phyloP scores from a whole-genome alignment of 2,888 invertebrate genomes.

The Tetragnatha montana region DNA sequence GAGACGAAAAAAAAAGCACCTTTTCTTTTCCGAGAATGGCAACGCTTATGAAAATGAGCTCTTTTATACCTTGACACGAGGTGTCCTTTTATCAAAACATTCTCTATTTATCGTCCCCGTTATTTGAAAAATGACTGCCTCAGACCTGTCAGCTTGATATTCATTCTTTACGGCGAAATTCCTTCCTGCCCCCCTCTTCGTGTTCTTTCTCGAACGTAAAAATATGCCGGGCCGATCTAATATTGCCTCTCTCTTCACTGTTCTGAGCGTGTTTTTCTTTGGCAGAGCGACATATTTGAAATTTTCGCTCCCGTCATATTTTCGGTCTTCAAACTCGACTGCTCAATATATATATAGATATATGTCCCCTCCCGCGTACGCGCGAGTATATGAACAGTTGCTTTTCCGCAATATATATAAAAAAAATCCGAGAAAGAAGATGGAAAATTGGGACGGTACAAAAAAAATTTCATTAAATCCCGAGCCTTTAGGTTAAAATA shows the following conservation, averaged over 20 bases:
- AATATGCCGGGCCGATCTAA: background rate
- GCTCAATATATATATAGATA: background rate
- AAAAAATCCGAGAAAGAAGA: background rate
- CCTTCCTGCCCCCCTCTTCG: background rate
- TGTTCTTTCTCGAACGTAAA: background rate
- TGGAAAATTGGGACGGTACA: background rate
- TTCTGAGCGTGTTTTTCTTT: slow-evolving; percentile 13
- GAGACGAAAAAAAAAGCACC: background rate
- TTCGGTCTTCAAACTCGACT: background rate
- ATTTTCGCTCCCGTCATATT: slow-evolving; percentile 12
- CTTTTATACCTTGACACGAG: slow-evolving; percentile 12
- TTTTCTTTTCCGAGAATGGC: background rate
- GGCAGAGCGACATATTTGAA: slow-evolving; percentile 11
- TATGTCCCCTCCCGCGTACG: background rate
- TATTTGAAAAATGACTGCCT: slow-evolving; percentile 14
- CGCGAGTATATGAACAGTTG: background rate
- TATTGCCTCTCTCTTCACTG: background rate
- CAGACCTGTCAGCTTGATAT: slow-evolving; percentile 20
- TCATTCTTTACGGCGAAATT: slow-evolving; percentile 20
- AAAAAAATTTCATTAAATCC: slow-evolving; percentile 64
- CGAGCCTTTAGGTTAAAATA: slow-evolving; percentile 55
- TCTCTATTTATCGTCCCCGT: slow-evolving; percentile 13
- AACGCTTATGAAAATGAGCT: background rate
- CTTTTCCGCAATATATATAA: background rate
- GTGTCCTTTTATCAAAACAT: background rate